Base-by-base conservation (phyloP, 2,113 vertebrate genomes). In the Lepus americanus region DNA sequence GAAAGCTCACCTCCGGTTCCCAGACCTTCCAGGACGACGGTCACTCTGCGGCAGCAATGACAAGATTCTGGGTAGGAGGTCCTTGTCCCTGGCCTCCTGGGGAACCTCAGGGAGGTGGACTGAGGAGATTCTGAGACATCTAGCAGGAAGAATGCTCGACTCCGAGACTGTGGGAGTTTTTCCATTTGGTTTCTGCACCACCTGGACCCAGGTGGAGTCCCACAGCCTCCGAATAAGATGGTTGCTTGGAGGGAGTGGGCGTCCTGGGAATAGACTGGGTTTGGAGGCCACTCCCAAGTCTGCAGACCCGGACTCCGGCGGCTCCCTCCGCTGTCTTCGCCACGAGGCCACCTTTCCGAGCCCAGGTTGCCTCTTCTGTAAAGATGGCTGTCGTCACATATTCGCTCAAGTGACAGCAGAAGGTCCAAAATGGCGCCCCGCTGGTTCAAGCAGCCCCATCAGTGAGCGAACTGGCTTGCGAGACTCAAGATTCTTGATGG, bases 81-180 rank as follows among this genome's bases (percentile, higher is more conserved):
- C 39, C 1, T n/a, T 9, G 5, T 64, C 90, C 63, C 51, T 20
- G 3, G 22, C 31, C 63, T 72, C 44, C 29, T 31, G 7, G 20
- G 53, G 23, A 44, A 1, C 20, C 31, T 44, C 20, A 2, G 53
- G 2, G 1, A 39, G 0, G 20, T 1, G 6, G 12, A 6, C 17
- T 22, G 63, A 55, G n/a, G 44, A 66, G 27, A 13, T 55, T 59
- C 87, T 27, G 20, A 61, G 63, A 91, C 84, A 36, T 31, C 13
- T 31, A 9, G 6, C 5, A 25, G 70, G 19, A 6, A 77, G 51
- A 59, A 27, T 72, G 3, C 27, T 23, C 53, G 70, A 19, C 78
- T 80, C 78, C 4, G 33, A 53, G 81, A 64, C 4, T 20, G 25
- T 73, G 10, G 0, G 17, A 53, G 6, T 61, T 49, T 36, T 85